Percentiles rank a stretch among this genome's conserved stretches.
phyloP scores from a whole-genome alignment of 2,113 vertebrate species.

The Guaruba guarouba region DNA sequence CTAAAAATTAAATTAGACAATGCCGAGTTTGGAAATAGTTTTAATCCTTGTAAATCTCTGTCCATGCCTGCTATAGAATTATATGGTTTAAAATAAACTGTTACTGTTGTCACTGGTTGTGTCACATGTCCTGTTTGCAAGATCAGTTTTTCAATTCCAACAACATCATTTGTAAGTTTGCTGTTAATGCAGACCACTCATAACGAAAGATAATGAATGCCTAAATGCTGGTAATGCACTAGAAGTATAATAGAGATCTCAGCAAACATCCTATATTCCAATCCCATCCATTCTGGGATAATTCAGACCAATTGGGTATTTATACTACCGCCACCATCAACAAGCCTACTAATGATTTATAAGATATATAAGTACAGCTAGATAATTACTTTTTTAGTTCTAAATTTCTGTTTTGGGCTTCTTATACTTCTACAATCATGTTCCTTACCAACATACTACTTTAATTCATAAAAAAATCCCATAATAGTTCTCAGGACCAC shows the following conservation, averaged over 20 bases:
- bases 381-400: background rate
- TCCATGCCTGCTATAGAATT: background rate
- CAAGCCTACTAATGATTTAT: background rate
- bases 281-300: background rate
- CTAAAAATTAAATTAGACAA: background rate
- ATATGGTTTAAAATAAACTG: background rate
- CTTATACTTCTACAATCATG: background rate
- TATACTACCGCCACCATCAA: background rate
- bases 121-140: background rate
- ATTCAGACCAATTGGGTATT: background rate
- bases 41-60: background rate
- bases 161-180: background rate
- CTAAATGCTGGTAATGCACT: background rate
- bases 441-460: background rate
- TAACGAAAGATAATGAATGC: background rate
- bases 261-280: background rate
- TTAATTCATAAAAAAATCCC: background rate
- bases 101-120: background rate
- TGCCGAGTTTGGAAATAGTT: background rate
- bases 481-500: background rate
- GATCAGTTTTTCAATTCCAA: background rate
- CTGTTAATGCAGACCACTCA: background rate
- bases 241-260: background rate
- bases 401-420: background rate
- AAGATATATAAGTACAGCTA: background rate